Evolutionary conservation across 30 jellyfish, hydroid and myxozoan genomes (phyloP).

Genomic region (Hydractinia echinata): DNA sequence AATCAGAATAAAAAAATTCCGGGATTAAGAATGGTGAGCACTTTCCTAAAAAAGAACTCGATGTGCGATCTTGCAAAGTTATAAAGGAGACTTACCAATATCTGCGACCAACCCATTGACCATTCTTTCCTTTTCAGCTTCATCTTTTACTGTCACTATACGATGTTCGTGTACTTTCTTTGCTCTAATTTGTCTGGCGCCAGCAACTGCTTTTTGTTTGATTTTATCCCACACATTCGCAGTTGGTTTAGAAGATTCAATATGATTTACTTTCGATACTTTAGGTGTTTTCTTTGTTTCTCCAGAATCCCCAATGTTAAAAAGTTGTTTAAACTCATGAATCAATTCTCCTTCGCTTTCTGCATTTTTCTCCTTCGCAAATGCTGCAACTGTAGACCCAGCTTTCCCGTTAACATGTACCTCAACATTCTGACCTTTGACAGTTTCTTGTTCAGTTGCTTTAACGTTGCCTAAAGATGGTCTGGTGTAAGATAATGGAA

Average conservation of each 20-base stretch:
- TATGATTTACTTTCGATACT: not conserved
- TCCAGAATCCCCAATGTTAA: slow-evolving; percentile 13
- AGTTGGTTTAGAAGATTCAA: not conserved
- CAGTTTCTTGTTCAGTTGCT: not conserved
- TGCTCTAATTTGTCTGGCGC: not conserved
- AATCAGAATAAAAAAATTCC: too few species aligned
- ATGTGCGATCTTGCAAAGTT: not conserved
- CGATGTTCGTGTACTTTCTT: slow-evolving; percentile 42
- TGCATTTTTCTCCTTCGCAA: not conserved
- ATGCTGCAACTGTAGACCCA: not conserved
- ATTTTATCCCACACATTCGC: not conserved
- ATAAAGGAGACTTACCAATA: not conserved
- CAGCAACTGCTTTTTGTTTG: not conserved
- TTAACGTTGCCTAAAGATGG: slow-evolving; percentile 16
- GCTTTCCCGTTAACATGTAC: not conserved
- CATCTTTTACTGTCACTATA: slow-evolving; percentile 68
- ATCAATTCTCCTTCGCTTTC: slow-evolving; percentile 21
- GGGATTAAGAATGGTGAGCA: too few species aligned
- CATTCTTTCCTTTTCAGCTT: slow-evolving; percentile 67
- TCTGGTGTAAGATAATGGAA: slow-evolving; percentile 8
- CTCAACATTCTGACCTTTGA: not conserved
- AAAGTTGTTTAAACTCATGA: slow-evolving; percentile 33
- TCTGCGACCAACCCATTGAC: slow-evolving; percentile 63
- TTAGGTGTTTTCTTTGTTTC: not conserved
- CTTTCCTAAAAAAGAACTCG: too few species aligned